These are phyloP conservation scores for Yponomeuta plumbellus DNA, from an alignment of 2,888 invertebrate genomes.

Conservation along the genomic window DNA sequence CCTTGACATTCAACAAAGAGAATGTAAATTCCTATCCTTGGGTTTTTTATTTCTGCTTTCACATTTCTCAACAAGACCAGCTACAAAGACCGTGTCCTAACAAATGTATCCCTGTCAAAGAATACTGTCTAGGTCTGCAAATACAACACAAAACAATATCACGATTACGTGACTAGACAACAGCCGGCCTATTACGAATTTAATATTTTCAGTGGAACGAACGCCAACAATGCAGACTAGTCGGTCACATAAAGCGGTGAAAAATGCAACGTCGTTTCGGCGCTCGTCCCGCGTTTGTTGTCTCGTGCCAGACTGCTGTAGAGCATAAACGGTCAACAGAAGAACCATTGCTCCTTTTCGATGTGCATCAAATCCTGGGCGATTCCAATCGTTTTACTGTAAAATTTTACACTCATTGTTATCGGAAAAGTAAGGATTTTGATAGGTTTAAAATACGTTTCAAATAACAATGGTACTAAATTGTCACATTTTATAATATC, in stretches of 20 bases:
- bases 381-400: too few species aligned
- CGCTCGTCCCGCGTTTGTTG: slow-evolving; percentile 54
- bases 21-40: too few species aligned
- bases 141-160: not conserved
- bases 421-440: too few species aligned
- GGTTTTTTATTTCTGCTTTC: not conserved
- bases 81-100: too few species aligned
- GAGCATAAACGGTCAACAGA: not conserved
- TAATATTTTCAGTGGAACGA: slow-evolving; percentile 21
- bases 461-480: too few species aligned
- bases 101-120: not conserved
- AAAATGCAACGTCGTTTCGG: slow-evolving; percentile 45
- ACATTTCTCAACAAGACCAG: not conserved
- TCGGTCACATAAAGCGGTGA: slow-evolving; percentile 43
- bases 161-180: slow-evolving; percentile 2
- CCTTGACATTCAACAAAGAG: too few species aligned
- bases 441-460: too few species aligned
- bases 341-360: too few species aligned
- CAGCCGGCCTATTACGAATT: not conserved
- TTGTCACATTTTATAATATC: too few species aligned
- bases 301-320: slow-evolving; percentile 37
- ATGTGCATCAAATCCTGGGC: too few species aligned
- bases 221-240: slow-evolving; percentile 34
- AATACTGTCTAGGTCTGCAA: not conserved
- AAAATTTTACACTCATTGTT: too few species aligned